These are phyloP conservation scores for Lamellibrachia columna DNA, from an alignment of 2,888 invertebrate genomes.

Conservation along the genomic window DNA sequence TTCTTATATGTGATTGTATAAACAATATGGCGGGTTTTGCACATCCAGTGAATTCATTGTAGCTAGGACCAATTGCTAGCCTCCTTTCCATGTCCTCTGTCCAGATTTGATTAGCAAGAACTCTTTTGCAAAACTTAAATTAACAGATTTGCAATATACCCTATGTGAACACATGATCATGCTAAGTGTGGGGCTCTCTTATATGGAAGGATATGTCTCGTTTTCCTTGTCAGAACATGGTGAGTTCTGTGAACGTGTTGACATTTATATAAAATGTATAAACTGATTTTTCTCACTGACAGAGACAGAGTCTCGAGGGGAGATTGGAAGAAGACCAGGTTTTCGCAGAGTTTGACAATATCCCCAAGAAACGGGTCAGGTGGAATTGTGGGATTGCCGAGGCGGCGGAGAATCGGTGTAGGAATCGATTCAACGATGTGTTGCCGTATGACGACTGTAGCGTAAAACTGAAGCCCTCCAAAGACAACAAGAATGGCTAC, in stretches of 20 bases:
- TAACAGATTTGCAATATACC: too few relatives aligned
- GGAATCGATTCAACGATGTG: conserved; percentile 76
- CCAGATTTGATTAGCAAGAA: too few relatives aligned
- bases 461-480: conserved; percentile 82
- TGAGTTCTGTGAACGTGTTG: neutral
- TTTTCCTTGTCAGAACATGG: neutral
- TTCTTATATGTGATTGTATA: too few relatives aligned
- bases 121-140: too few relatives aligned
- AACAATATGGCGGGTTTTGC: too few relatives aligned
- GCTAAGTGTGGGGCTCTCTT: neutral
- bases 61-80: too few relatives aligned
- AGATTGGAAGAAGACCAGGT: conserved; percentile 61
- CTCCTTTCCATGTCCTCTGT: too few relatives aligned
- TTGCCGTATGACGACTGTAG: conserved; percentile 92
- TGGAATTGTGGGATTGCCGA: conserved; percentile 69
- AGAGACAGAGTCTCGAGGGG: conserved; percentile 57
- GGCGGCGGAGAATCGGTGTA: conserved; percentile 73
- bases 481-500: conserved; percentile 86
- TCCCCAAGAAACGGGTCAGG: conserved; percentile 39
- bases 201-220: neutral
- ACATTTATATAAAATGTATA: neutral
- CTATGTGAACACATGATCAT: too few relatives aligned
- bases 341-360: conserved; percentile 47
- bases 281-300: conserved; percentile 28
- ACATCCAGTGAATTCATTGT: too few relatives aligned